These are phyloP conservation scores for Drosophila orosa DNA, from an alignment of 1,140 invertebrate species.

Conservation along the genomic window DNA sequence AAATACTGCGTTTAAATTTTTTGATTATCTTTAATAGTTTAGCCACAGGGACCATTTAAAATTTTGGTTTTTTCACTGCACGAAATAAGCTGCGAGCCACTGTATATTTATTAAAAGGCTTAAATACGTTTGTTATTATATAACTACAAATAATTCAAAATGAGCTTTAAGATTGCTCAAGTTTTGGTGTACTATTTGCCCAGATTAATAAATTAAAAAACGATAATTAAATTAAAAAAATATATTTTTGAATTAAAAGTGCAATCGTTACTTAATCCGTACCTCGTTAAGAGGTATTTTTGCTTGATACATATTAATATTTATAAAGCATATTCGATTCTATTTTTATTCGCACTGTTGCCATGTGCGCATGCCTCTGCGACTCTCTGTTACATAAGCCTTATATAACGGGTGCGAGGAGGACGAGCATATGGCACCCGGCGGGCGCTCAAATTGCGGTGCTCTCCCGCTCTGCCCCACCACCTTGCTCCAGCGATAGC, in stretches of 20 bases:
- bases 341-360: slow-evolving; percentile 70
- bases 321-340: slow-evolving; percentile 30
- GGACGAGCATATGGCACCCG: slow-evolving; percentile 29
- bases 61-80: no score
- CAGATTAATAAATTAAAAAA: no score
- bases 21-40: no score
- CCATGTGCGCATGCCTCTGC: slow-evolving; percentile 66
- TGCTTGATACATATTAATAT: neutral
- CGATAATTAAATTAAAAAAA: no score
- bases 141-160: no score
- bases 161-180: no score
- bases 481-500: slow-evolving; percentile 15
- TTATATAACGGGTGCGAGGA: slow-evolving; percentile 70
- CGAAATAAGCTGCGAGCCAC: no score
- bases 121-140: no score
- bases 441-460: slow-evolving; percentile 28
- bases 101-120: no score
- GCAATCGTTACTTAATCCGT: neutral
- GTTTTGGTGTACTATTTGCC: no score
- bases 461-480: slow-evolving; percentile 16
- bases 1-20: no score
- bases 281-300: neutral
- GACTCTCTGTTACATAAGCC: slow-evolving; percentile 72
- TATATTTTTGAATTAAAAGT: neutral
- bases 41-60: no score